A percentile compares a stretch with the other conserved stretches of the same genome.
Conservation (phyloP, 2,113 vertebrate species). For the Scolopax mira region DNA sequence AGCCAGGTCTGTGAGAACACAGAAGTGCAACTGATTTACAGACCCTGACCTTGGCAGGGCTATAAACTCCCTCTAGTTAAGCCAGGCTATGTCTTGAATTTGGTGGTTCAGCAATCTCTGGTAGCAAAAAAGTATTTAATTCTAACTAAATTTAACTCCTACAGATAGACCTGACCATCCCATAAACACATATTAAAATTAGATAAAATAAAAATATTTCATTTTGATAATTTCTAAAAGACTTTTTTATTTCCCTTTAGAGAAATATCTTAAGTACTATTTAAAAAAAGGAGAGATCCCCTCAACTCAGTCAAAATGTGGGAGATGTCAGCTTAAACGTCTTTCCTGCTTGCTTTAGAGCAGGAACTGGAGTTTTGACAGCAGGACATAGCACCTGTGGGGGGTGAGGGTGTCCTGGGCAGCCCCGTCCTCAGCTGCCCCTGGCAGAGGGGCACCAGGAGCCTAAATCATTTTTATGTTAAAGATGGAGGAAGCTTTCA, state of each 20-base stretch:
- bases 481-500: neutral
- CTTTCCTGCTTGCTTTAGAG: neutral
- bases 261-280: neutral
- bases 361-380: neutral
- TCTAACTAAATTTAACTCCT: neutral
- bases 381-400: rapidly evolving
- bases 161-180: neutral
- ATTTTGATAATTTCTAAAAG: neutral
- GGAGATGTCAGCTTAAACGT: neutral
- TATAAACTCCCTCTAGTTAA: neutral
- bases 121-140: neutral
- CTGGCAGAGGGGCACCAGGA: neutral
- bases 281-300: neutral
- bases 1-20: neutral
- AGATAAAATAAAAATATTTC: neutral
- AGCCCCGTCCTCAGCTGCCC: neutral
- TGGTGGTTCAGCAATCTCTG: neutral
- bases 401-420: neutral
- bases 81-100: neutral
- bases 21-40: neutral
- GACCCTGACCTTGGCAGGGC: neutral
- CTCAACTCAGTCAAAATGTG: neutral
- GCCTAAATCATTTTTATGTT: neutral
- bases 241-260: neutral
- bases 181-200: neutral